Base-by-base conservation (phyloP, 2,888 invertebrate species). In the Cerastis leucographa region DNA sequence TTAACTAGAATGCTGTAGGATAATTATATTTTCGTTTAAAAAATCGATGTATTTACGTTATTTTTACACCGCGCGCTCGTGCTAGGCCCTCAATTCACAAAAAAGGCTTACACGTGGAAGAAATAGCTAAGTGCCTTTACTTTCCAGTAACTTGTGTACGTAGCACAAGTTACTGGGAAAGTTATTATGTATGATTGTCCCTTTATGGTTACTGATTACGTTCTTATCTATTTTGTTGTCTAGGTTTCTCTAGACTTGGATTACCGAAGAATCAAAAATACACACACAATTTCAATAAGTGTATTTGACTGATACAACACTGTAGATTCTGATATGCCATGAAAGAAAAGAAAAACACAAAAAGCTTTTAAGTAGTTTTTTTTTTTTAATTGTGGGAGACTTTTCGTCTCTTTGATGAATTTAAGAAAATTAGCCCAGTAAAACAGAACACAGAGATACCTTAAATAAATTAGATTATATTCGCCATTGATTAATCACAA, bases 401-500 rank as follows among this genome's bases (percentile, higher is more conserved):
- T 19, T 70, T 49, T 29, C 6, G 1, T 4, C 17, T 59, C 7
- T 40, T 44, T n/a, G 1, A 0, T 14, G 5, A 42, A 49, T 29
- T 35, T 35, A 40, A 56, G 12, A 19, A 62, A 51, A 67, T n/a
- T 25, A 14, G 61, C 25, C 12, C 29, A 72, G 54, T 79, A 80
- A 81, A 51, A 68, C 14, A 11, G 64, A 35, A 83, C 35, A 5
- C 17, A 0, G 3, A 70, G 11, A 40, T 56, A 62, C 12, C 2
- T 61, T 61, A 35, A n/a, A 64, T 64, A 70, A 80, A 67, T 72
- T 67, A 42, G 7, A 79, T 67, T 84, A 73, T 76, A 83, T 84
- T 83, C 42, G 62, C 46, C 59, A 66, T 62, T 81, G 19, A 78
- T 65, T 54, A 49, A 51, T 69, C 22, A 59, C 6, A 71, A 46